Base-by-base conservation (phyloP, 2,888 invertebrate genomes). In the Melanotus villosus region DNA sequence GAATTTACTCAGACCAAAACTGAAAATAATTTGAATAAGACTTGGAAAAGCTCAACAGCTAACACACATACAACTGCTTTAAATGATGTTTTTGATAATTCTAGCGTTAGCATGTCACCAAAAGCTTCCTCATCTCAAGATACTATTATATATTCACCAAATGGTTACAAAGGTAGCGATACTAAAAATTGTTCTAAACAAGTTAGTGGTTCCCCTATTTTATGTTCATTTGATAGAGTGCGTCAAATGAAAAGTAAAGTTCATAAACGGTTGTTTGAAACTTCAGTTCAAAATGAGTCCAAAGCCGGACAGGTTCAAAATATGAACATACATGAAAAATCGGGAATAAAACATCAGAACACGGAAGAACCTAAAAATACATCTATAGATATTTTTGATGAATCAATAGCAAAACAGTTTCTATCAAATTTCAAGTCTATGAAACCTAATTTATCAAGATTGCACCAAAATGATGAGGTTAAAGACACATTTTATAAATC, bases 91-190 rank as follows among this genome's bases (percentile, higher is more conserved):
- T 68, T 62, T 23, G 57, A 57, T 23, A 16, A 36, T n/a, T 18
- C 45, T 12, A 34, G n/a, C 10, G 10, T 30, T 3, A 19, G 32
- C n/a, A 32, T 18, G 2, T 23, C 18, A 4, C 47, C 1, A 21
- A 21, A 47, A 9, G 26, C 1, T 32, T n/a, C n/a, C 7, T 21
- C 19, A 34, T 62, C 52, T 10, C 71, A 78, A 45, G 57, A 69
- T 18, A 80, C 80, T 12, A 68, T 78, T 9, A 79, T 78, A 47
- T 76, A 77, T 64, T 72, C 76, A 4, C 74, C 77, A 10, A 70
- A 76, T 21, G 62, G 72, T 38, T 67, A 69, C 9, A 30, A 56
- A 38, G 64, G 36, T 1, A 38, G 43, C 56, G 18, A 60, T 30
- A 7, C 21, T 9, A 6, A 21, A 32, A 18, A 18, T 19, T 5